A percentile compares a stretch with the other conserved stretches of the same genome.
Conservation (phyloP, 1,140 invertebrate genomes). For the Trichonephila clavipes region DNA sequence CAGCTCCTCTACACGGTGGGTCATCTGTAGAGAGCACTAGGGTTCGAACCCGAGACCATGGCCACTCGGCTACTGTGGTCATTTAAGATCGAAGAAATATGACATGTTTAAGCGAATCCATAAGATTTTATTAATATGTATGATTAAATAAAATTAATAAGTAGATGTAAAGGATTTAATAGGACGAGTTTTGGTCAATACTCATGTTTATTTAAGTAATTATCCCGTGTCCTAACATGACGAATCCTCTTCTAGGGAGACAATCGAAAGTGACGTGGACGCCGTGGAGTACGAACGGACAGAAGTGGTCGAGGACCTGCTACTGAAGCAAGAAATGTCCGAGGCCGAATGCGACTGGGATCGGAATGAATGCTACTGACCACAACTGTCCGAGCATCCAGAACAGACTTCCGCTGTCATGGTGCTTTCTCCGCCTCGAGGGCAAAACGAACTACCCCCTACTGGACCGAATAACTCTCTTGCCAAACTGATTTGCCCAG, state of each 20-base stretch:
- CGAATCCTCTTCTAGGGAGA: constrained; percentile 37
- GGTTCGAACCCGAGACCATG: too few relatives aligned
- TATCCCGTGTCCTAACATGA: neutral
- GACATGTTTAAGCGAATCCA: too few relatives aligned
- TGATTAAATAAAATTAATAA: too few relatives aligned
- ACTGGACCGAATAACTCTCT: neutral
- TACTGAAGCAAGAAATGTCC: constrained; percentile 74
- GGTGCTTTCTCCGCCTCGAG: neutral
- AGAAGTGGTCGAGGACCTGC: constrained; percentile 60
- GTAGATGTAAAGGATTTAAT: neutral
- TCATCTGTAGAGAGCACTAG: too few relatives aligned
- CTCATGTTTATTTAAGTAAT: neutral
- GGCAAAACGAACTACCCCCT: neutral
- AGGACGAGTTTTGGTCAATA: neutral
- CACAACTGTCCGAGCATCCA: neutral
- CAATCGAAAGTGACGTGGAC: constrained; percentile 66
- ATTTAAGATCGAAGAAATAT: too few relatives aligned
- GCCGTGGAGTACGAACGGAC: constrained; percentile 49
- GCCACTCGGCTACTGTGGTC: too few relatives aligned
- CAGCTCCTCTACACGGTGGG: too few relatives aligned
- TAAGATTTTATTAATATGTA: too few relatives aligned
- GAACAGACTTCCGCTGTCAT: neutral
- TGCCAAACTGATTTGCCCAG: constrained; percentile 1
- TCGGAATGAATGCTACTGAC: constrained; percentile 72
- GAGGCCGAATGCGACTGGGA: constrained; percentile 76